Evolutionary conservation across 1,140 invertebrate genomes (phyloP), one percentile per base, ranked within the genome.

Genomic region (Ips typographus): DNA sequence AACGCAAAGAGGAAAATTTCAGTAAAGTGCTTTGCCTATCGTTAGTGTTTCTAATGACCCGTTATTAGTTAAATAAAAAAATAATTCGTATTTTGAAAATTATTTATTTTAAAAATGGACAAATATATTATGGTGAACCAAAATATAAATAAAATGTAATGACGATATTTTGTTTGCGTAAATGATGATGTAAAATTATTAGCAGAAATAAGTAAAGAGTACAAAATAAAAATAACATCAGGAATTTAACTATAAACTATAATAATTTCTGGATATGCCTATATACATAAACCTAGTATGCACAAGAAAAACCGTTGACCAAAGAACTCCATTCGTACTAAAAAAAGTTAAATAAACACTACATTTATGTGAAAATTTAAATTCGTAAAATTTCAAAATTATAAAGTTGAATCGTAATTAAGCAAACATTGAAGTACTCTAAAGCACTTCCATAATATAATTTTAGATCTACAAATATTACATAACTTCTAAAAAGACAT

Each of bases 231-330:
- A 63, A 63, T 37, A 8, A 47, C 8, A 55, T 56, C 8, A n/a
- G 8, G 41, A 56, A n/a, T 56, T 56, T 56, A 39, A 51, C 22
- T 49, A 44, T 37, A 42, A 51, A 41, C 36, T 53, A 65, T 47
- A 62, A 43, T 47, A 40, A 62, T 52, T 65, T 53, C 40, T 51
- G 8, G 38, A 64, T 53, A 40, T 65, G 51, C 62, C 51, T 68
- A 68, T 68, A 36, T 68, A 68, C 65, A 68, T 36, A 40, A 43
- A 59, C 3, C 40, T 52, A 68, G 40, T 60, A 68, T 68, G 52
- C 58, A 68, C 56, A 68, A 56, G 53, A 43, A 65, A 57, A 42
- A 40, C 38, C 44, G 42, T 57, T 65, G 55, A 38, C 42, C 43
- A 65, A 40, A 56, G 43, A 43, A 56, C 7, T 42, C 39, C 57